phyloP scores from a whole-genome alignment of 2,113 vertebrate genomes.

The Ceyx margarethae region DNA sequence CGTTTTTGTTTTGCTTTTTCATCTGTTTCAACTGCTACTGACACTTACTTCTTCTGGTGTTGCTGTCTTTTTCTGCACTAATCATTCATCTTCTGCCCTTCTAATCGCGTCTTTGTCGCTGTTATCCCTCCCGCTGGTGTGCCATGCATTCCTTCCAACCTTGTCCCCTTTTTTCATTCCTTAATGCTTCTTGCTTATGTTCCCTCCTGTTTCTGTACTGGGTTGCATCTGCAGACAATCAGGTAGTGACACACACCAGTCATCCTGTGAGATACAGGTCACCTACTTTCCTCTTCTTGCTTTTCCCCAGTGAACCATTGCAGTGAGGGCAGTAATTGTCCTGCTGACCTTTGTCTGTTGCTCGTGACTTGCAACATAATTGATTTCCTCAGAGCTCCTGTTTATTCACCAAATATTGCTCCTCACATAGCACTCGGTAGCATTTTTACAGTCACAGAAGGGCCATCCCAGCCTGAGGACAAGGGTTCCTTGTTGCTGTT shows the following conservation, averaged over 20 bases:
- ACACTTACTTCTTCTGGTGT: not conserved
- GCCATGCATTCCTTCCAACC: not conserved
- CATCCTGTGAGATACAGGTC: not conserved
- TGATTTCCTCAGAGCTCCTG: not conserved
- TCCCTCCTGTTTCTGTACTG: not conserved
- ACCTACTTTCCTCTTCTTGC: not conserved
- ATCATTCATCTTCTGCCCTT: not conserved
- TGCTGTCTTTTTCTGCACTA: not conserved
- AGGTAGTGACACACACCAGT: fast-evolving
- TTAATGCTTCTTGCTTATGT: not conserved
- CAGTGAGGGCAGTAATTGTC: not conserved
- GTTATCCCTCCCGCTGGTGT: not conserved
- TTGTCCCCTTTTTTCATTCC: not conserved
- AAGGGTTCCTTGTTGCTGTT: not conserved
- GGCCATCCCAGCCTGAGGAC: not conserved
- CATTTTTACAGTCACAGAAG: not conserved
- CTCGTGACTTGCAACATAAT: not conserved
- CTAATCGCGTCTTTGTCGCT: not conserved
- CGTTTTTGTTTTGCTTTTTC: not conserved
- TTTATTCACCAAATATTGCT: not conserved
- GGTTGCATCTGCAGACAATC: not conserved
- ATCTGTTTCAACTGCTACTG: not conserved
- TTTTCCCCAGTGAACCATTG: not conserved
- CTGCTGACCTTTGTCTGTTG: not conserved
- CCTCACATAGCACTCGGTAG: not conserved